Base-by-base conservation (phyloP, 1,140 invertebrate genomes). In the Hylaeus anthracinus region DNA sequence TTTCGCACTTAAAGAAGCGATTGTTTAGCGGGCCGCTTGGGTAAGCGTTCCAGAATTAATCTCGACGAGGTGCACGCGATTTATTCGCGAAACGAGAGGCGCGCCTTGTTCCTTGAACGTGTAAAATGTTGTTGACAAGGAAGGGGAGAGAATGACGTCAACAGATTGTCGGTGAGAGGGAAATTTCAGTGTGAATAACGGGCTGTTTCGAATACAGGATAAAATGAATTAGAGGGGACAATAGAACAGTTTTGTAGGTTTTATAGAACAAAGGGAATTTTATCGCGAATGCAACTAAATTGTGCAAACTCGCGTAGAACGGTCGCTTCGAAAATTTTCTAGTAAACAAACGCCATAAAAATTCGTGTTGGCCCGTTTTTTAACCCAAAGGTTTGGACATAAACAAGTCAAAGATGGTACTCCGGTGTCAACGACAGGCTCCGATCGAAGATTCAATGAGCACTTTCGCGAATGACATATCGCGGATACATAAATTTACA, bases 391-490 rank as follows among this genome's bases (percentile, higher is more conserved):
- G 9, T 51, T 51, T 51, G 8, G 9, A 8, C 51, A 9, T 51
- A 51, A 51, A 51, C 6, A 10, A 2, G 10, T 51, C 51, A 0
- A 10, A 9, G 51, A 10, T 51, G 51, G 2, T 9, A 51, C 9
- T 51, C 51, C 2, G 2, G 8, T 51, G 51, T 2, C 51, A 51
- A 51, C 51, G 51, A 51, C 15, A 26, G 3, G 58, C 5, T 60
- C 15, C 26, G 73, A 76, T 76, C 73, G 53, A 76, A 67, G 64
- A 76, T 76, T 67, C 43, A 58, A 56, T 53, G 43, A 12, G 6
- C 56, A 71, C 56, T 78, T 61, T 67, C 10, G 15, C 10, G 67
- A 48, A 71, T 53, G 75, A 71, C 51, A 70, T 41, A 71, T n/a
- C 56, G 69, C n/a, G 41, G 45, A 43, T 41, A 58, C 64, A 15